Evolutionary conservation across 2,113 vertebrate genomes (phyloP).

Genomic region (Grammomys dolichurus): DNA sequence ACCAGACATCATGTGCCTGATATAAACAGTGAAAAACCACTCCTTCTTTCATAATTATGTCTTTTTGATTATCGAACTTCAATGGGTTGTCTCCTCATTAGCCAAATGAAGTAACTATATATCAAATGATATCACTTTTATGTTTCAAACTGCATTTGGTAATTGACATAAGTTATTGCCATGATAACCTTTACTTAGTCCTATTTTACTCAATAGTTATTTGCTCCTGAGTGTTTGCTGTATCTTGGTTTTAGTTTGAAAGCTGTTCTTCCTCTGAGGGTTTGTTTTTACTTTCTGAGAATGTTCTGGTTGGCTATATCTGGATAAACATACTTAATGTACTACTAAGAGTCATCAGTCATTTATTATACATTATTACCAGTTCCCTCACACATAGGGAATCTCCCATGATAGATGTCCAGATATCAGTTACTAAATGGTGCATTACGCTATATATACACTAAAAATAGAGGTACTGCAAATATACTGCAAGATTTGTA

Average conservation of each 20-base stretch:
- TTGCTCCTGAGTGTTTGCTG: not conserved
- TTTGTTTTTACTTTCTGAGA: not conserved
- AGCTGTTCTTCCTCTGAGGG: not conserved
- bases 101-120: not conserved
- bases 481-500: not conserved
- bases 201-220: not conserved
- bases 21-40: no score
- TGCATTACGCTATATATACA: not conserved
- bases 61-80: not conserved
- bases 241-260: not conserved
- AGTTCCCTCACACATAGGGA: constrained; percentile 49
- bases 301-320: constrained; percentile 49
- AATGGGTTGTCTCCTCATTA: not conserved
- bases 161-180: not conserved
- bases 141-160: not conserved
- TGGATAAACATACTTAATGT: constrained; percentile 69
- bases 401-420: constrained; percentile 29
- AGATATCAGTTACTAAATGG: constrained; percentile 2
- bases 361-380: constrained; percentile 58
- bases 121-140: not conserved
- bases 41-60: not conserved
- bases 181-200: not conserved
- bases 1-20: rapidly evolving
- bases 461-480: not conserved
- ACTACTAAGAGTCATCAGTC: constrained; percentile 66